These are phyloP conservation scores for Manacus vitellinus DNA, from an alignment of 2,113 vertebrate species.

Conservation along the genomic window DNA sequence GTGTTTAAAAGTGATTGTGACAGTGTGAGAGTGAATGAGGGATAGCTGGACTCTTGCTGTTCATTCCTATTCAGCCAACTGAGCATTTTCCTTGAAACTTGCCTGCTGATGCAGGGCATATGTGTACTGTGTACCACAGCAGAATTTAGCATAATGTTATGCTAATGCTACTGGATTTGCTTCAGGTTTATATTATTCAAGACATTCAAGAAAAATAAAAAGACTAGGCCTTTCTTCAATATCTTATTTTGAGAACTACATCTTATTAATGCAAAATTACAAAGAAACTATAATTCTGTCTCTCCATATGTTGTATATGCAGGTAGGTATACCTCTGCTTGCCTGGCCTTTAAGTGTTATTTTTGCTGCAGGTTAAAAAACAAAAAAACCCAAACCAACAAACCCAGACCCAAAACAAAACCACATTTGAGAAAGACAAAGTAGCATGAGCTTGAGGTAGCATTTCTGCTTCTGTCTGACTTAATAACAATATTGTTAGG, in stretches of 20 bases:
- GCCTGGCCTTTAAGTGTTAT: not conserved
- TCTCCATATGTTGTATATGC: not conserved
- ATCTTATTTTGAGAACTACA: not conserved
- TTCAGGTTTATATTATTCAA: not conserved
- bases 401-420: not conserved
- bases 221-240: not conserved
- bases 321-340: not conserved
- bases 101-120: not conserved
- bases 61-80: fast-evolving
- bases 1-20: not conserved
- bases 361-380: not conserved
- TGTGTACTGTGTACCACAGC: not conserved
- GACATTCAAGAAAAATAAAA: not conserved
- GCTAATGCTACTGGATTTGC: not conserved
- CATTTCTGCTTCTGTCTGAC: not conserved
- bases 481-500: not conserved
- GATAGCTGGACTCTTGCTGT: not conserved
- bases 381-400: not conserved
- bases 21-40: not conserved
- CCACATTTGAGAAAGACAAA: not conserved
- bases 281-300: not conserved
- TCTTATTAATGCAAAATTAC: not conserved
- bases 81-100: not conserved
- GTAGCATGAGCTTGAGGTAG: not conserved
- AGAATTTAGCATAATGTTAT: not conserved